Percentiles rank a stretch among this genome's conserved stretches.
Conservation (phyloP, 2,113 vertebrate genomes). For the Cyprinodon brontotheroides region DNA sequence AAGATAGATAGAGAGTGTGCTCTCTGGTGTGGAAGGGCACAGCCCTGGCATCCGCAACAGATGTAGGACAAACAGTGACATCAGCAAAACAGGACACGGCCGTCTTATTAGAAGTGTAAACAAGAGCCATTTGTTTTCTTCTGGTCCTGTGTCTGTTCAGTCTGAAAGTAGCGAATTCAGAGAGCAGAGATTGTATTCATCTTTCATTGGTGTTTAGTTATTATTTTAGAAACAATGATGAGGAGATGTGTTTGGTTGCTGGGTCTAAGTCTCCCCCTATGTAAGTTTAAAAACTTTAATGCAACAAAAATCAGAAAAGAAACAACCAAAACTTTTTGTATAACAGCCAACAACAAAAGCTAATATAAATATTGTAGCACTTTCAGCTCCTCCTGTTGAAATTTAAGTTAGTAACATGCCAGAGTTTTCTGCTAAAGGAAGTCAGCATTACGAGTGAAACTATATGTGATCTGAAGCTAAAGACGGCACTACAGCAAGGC, state of each 20-base stretch:
- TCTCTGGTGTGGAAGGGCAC: slow-evolving; percentile 53
- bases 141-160: slow-evolving; percentile 4
- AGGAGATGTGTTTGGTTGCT: no score
- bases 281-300: no score
- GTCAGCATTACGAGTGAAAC: not conserved
- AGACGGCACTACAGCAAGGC: not conserved
- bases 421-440: not conserved
- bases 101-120: slow-evolving; percentile 10
- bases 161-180: not conserved
- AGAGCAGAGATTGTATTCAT: not conserved
- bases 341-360: no score
- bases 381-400: not conserved
- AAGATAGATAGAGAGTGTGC: slow-evolving; percentile 30
- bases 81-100: slow-evolving; percentile 27
- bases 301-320: no score
- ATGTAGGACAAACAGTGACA: slow-evolving; percentile 52
- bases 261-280: no score
- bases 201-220: not conserved
- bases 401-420: not conserved
- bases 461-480: not conserved
- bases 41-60: slow-evolving; percentile 53
- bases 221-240: not conserved
- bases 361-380: no score
- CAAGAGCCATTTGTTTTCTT: not conserved
- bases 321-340: no score